Percentiles rank a stretch among this genome's conserved stretches.
Evolutionary conservation across 2,888 invertebrate species (phyloP).

Genomic region (Noctua janthe): DNA sequence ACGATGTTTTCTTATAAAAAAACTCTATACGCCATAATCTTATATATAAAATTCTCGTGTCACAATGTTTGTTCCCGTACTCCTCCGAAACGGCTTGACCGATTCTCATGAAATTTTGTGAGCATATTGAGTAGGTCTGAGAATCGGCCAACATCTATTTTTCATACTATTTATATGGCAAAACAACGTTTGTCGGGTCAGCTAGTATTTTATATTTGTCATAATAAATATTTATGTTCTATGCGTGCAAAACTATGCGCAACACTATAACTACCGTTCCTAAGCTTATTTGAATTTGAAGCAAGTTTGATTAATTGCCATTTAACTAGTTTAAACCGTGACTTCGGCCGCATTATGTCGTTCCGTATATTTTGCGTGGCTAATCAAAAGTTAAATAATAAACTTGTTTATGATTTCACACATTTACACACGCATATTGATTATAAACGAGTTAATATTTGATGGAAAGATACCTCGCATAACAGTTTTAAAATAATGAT

Average conservation of each 20-base stretch:
- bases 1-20: slow-evolving; percentile 29
- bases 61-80: too few species aligned
- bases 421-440: slow-evolving; percentile 15
- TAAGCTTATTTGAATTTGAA: slow-evolving; percentile 5
- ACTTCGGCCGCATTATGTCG: slow-evolving; percentile 5
- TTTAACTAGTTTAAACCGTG: slow-evolving; percentile 41
- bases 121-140: too few species aligned
- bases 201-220: slow-evolving; percentile 24
- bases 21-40: background rate
- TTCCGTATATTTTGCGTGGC: slow-evolving; percentile 26
- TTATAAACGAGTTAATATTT: slow-evolving; percentile 40
- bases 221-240: slow-evolving; percentile 4
- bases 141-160: too few species aligned
- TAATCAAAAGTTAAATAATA: slow-evolving; percentile 53
- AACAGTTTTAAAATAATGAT: slow-evolving; percentile 1
- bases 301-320: slow-evolving; percentile 30
- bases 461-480: background rate
- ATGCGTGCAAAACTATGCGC: background rate
- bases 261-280: slow-evolving; percentile 1
- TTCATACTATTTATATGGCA: too few species aligned
- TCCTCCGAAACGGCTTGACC: too few species aligned
- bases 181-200: too few species aligned
- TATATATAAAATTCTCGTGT: too few species aligned
- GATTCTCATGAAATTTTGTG: too few species aligned
- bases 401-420: slow-evolving; percentile 40